Conservation (phyloP, 2,888 invertebrate genomes). For the Tricholauxania praeusta region DNA sequence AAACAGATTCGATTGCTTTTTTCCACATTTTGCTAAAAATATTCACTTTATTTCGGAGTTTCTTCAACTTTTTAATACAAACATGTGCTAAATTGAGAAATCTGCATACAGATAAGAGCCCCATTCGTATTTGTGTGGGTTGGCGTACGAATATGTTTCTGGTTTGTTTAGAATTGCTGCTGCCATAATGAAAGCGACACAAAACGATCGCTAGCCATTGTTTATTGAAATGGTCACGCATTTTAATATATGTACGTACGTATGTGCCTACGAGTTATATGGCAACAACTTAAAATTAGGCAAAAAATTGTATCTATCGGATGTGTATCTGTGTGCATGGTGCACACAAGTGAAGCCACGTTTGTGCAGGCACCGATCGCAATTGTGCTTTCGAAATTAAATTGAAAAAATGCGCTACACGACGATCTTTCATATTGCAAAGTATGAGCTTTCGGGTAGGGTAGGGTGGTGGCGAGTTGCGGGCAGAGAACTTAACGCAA, state of each 20-base stretch:
- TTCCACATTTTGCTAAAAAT: slow-evolving; percentile 7
- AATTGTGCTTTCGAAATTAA: not conserved
- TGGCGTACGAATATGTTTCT: slow-evolving; percentile 22
- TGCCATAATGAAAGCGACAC: slow-evolving; percentile 33
- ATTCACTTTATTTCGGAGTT: slow-evolving; percentile 15
- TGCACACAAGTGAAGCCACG: slow-evolving; percentile 16
- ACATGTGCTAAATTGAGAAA: slow-evolving; percentile 18
- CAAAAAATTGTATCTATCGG: slow-evolving; percentile 7
- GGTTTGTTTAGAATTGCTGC: slow-evolving; percentile 12
- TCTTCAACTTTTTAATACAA: slow-evolving; percentile 28
- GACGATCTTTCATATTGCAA: not conserved
- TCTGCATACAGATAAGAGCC: slow-evolving; percentile 39
- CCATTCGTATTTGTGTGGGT: slow-evolving; percentile 10
- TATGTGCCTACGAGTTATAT: not conserved
- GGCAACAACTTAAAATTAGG: not conserved
- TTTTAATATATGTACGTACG: not conserved
- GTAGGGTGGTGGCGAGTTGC: too few species aligned
- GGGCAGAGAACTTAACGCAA: too few species aligned
- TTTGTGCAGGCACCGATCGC: slow-evolving; percentile 11
- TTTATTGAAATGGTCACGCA: too few species aligned
- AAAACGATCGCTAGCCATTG: slow-evolving; percentile 43
- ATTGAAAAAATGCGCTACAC: not conserved
- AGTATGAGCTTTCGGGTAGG: not conserved
- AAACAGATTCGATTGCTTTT: slow-evolving; percentile 7
- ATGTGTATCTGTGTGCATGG: not conserved